Percentiles rank a stretch among this genome's conserved stretches.
These are phyloP conservation scores for Bombycilla garrulus DNA, from an alignment of 2,113 vertebrate species.

Conservation along the genomic window DNA sequence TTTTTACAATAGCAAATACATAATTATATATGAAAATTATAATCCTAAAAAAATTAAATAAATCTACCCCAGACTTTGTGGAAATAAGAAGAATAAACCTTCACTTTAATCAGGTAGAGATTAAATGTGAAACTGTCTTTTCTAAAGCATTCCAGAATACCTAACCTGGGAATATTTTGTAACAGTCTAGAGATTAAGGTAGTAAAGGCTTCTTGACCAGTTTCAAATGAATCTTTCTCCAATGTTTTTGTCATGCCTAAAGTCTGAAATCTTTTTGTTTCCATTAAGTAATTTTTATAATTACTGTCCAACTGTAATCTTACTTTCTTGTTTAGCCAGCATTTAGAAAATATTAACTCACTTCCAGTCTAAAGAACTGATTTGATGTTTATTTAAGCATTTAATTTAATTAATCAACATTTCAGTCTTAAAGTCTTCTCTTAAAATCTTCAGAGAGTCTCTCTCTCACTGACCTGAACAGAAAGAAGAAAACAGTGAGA, in stretches of 20 bases:
- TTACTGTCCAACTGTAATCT: neutral
- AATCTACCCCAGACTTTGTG: neutral
- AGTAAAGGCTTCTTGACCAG: neutral
- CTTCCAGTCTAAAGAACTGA: slow-evolving; percentile 16
- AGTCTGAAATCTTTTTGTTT: neutral
- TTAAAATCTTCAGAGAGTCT: neutral
- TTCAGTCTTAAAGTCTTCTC: slow-evolving; percentile 10
- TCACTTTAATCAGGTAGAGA: neutral
- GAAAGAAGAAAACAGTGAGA: neutral
- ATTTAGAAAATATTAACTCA: slow-evolving; percentile 30
- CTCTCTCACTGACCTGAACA: neutral
- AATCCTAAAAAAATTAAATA: neutral
- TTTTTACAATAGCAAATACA: neutral
- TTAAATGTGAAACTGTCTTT: neutral
- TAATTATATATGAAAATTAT: neutral
- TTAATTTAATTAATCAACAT: slow-evolving; percentile 34
- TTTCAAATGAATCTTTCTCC: neutral
- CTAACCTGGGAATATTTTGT: neutral
- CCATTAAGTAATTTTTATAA: neutral
- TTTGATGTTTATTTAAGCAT: slow-evolving; percentile 44
- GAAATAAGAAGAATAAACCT: neutral
- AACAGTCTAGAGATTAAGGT: neutral
- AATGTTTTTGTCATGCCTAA: neutral
- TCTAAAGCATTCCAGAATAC: neutral
- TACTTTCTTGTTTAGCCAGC: neutral